Base-by-base conservation (phyloP, 2,888 invertebrate species). In the Abrostola tripartita region DNA sequence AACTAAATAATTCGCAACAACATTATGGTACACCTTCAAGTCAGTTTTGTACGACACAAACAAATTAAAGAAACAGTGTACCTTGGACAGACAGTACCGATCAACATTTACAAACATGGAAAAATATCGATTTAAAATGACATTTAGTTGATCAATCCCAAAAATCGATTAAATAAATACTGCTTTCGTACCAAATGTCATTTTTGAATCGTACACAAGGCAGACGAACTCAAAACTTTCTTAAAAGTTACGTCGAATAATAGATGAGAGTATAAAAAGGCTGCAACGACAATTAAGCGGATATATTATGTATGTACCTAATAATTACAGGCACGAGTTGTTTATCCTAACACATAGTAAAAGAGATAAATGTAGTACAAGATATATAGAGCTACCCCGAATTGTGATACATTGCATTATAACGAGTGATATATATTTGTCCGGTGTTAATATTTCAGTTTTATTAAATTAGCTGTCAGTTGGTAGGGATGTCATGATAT, bases 1-100 rank as follows among this genome's bases (percentile, higher is more conserved):
- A 89, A 87, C 84, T 87, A 85, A 88, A 90, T 85, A 88, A 82
- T 85, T 88, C 78, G 84, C 86, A 92, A 92, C 91, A 92, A 90
- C 87, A 81, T 82, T 87, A 87, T 85, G 77, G 78, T 86, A 86
- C 76, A 82, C 78, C 72, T 75, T 81, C 65, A 76, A 78, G 80
- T 71, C 66, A 52, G 61, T 44, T 58, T 66, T 71, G 60, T 55
- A 71, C 44, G 71, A 74, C 74, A 72, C 55, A 70, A 77, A 75
- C n/a, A 65, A 68, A 81, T 63, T 56, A 65, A 73, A 74, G 66
- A 76, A 71, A 76, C 67, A 66, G 52, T 61, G 58, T 71, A 71
- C 58, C 36, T 64, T 79, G 74, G 81, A 74, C 73, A 72, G 76
- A 76, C 44, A 49, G 49, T 52, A 70, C 12, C 56, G 59, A 77